Evolutionary conservation across 53 echinoderm and acorn worm species (phyloP), one percentile per base, ranked within the genome.

Genomic region (Hippasteria phrygiana): DNA sequence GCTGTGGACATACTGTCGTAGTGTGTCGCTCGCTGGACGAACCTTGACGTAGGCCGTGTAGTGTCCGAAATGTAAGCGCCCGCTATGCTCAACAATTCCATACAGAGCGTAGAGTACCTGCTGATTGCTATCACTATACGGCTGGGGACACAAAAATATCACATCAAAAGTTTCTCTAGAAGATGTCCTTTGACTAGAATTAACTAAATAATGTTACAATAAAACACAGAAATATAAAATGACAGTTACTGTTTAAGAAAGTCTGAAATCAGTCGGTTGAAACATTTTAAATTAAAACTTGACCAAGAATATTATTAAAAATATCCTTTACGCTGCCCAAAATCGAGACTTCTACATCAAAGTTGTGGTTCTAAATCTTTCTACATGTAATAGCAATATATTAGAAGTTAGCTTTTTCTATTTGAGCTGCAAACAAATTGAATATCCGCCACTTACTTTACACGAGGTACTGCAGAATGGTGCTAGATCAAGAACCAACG

Each of bases 21-120:
- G 55, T 18, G 78, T 80, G 67, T 94, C 88, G 36, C 89, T 92
- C 16, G 96, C 90, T 13, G 94, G 94, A 0, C 99, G 91, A 10
- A 93, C 99, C 69, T 96, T 99, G 36, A 99, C 93, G 62, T 93
- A 99, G 13, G 99, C 96, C 1, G 99, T 99, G 93, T 99, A 99
- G 80, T 99, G 99, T 39, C 99, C 99, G 55, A 94, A 95, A 75
- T 99, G 99, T 20, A 99, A 69, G 4, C 99, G 91, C 22, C 99
- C 99, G 77, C 96, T 96, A 81, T 99, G 99, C 70, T 99, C 99
- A 0, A 99, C 96, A 1, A 99, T 93, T 5, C 90, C 90, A 42
- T 96, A 99, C 18, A 99, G 92, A 47, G 94, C 85, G 65, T 99
- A 99, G 16, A 93, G 39, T 12, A 99, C 95, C 76, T 91, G 85